A percentile compares a stretch with the other conserved stretches of the same genome.
These are phyloP conservation scores for Doryteuthis pealeii DNA, from an alignment of 1,140 invertebrate species.

Conservation along the genomic window DNA sequence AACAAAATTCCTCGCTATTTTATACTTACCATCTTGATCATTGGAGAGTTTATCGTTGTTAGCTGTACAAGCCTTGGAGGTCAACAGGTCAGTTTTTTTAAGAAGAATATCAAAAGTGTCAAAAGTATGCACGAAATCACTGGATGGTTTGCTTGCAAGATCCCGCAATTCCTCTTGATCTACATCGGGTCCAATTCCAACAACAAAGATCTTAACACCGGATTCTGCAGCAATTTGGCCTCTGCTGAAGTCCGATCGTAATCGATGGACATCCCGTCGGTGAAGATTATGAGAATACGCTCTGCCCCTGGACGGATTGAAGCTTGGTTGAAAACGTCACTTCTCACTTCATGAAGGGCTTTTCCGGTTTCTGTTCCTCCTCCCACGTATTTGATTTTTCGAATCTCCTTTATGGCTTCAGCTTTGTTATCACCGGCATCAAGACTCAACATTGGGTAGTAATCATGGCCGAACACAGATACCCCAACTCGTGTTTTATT, in stretches of 20 bases:
- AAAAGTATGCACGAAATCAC: neutral
- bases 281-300: too few relatives aligned
- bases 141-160: constrained; percentile 33
- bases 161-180: constrained; percentile 38
- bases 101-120: neutral
- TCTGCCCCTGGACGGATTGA: too few relatives aligned
- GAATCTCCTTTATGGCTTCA: neutral
- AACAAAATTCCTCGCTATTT: too few relatives aligned
- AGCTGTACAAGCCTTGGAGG: neutral
- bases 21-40: too few relatives aligned
- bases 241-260: too few relatives aligned
- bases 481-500: neutral
- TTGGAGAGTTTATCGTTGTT: too few relatives aligned
- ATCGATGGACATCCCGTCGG: too few relatives aligned
- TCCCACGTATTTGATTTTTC: neutral
- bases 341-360: constrained; percentile 23
- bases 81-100: neutral
- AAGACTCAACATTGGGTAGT: neutral
- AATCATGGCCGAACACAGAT: neutral
- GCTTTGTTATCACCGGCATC: neutral
- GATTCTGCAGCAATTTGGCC: constrained; percentile 14
- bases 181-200: too few relatives aligned
- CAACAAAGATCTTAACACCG: too few relatives aligned
- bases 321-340: constrained; percentile 13
- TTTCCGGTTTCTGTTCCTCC: constrained; percentile 15